Evolutionary conservation across 2,113 vertebrate genomes (phyloP).

Genomic region (Willisornis vidua): DNA sequence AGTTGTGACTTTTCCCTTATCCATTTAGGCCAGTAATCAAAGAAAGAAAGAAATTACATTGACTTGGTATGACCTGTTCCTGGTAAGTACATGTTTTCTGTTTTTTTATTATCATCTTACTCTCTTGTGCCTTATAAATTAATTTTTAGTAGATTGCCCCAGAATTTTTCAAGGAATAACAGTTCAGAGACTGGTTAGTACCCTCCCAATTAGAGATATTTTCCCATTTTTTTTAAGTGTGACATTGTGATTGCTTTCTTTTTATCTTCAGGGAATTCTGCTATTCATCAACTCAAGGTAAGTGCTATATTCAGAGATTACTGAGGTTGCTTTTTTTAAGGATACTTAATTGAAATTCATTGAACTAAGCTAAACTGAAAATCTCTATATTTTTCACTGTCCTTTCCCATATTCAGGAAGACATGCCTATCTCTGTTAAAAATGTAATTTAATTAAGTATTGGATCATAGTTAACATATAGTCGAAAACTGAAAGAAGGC

Average conservation of each 20-base stretch:
- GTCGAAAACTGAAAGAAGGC: neutral
- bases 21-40: neutral
- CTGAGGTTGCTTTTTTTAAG: neutral
- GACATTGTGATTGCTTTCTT: neutral
- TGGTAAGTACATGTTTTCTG: neutral
- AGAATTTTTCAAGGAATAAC: neutral
- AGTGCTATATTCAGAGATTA: conserved; percentile 30
- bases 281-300: neutral
- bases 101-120: neutral
- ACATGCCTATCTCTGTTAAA: neutral
- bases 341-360: conserved; percentile 9
- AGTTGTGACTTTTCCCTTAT: neutral
- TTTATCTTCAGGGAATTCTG: neutral
- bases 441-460: conserved; percentile 1
- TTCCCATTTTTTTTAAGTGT: neutral
- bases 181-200: neutral
- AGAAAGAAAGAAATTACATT: neutral
- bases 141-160: neutral
- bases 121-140: neutral
- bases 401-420: neutral
- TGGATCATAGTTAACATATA: neutral
- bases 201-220: neutral
- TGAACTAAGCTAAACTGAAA: neutral
- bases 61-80: neutral
- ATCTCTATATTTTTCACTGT: neutral